Conservation (phyloP, 1,140 invertebrate species). For the Drosophila melanica region DNA sequence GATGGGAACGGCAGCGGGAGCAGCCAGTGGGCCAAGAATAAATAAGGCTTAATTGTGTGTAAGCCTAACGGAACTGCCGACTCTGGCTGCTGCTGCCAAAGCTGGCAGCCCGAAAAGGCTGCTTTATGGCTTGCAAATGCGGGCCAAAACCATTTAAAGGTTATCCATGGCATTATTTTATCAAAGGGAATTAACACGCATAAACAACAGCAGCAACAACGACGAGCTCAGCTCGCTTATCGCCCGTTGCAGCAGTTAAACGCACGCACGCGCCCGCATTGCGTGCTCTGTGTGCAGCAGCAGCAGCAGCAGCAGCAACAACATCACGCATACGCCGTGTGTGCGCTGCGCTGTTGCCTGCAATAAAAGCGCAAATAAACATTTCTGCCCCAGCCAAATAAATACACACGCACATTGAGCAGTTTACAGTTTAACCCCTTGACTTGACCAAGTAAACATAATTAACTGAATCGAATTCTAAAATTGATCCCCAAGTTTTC, state of each 20-base stretch:
- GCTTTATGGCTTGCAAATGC: conserved; percentile 60
- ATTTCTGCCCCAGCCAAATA: conserved; percentile 41
- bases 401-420: background rate
- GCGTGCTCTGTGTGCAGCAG: conserved; percentile 62
- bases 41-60: conserved; percentile 80
- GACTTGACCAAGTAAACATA: background rate
- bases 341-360: conserved; percentile 41
- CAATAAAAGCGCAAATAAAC: conserved; percentile 73
- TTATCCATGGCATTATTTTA: conserved; percentile 80
- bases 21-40: conserved; percentile 63
- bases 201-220: conserved; percentile 55
- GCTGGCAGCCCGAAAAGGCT: conserved; percentile 26
- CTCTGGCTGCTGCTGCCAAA: conserved; percentile 9
- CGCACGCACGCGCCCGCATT: conserved; percentile 74
- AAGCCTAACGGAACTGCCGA: conserved; percentile 35
- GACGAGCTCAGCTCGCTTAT: conserved; percentile 51
- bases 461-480: conserved; percentile 8
- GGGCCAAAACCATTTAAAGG: conserved; percentile 77
- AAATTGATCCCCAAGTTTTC: background rate
- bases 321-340: conserved; percentile 57
- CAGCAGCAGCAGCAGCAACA: conserved; percentile 29
- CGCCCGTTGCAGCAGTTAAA: conserved; percentile 70
- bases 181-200: conserved; percentile 82
- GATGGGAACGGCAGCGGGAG: conserved; percentile 32
- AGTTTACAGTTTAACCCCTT: conserved; percentile 26